These are phyloP conservation scores for Synanceia verrucosa DNA, from an alignment of 2,797 vertebrate genomes.

Conservation along the genomic window DNA sequence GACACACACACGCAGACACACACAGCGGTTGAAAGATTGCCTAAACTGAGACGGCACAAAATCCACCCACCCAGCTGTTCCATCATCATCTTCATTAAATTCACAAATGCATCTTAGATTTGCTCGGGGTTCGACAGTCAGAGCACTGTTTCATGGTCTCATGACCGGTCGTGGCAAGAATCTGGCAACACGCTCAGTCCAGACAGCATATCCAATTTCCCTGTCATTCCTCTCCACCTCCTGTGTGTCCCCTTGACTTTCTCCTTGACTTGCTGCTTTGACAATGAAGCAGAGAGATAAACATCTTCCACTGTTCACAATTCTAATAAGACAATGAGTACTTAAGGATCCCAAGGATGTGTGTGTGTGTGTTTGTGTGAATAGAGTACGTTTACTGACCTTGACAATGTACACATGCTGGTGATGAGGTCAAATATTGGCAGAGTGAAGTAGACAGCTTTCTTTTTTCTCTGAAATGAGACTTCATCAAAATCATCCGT, in stretches of 20 bases:
- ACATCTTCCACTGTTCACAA: conserved; percentile 45
- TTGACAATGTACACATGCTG: conserved; percentile 48
- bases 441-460: conserved; percentile 31
- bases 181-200: conserved; percentile 8
- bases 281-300: conserved; percentile 57
- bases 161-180: conserved; percentile 31
- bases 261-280: conserved; percentile 49
- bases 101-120: background rate
- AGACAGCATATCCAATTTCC: conserved; percentile 23
- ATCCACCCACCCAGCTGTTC: conserved; percentile 53
- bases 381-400: conserved; percentile 54
- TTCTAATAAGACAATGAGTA: conserved; percentile 48
- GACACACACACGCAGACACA: conserved; percentile 17
- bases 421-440: conserved; percentile 39
- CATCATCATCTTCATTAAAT: conserved; percentile 18
- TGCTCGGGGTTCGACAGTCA: background rate
- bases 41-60: conserved; percentile 18
- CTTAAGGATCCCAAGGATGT: conserved; percentile 18
- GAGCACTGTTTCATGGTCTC: conserved; percentile 23
- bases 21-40: conserved; percentile 3
- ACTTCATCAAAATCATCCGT: conserved; percentile 18
- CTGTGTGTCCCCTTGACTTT: conserved; percentile 55
- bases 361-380: background rate
- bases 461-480: conserved; percentile 7
- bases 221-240: conserved; percentile 23